Evolutionary conservation across 2,888 invertebrate species (phyloP), one percentile per base, ranked within the genome.

Genomic region (Asteroscopus sphinx): DNA sequence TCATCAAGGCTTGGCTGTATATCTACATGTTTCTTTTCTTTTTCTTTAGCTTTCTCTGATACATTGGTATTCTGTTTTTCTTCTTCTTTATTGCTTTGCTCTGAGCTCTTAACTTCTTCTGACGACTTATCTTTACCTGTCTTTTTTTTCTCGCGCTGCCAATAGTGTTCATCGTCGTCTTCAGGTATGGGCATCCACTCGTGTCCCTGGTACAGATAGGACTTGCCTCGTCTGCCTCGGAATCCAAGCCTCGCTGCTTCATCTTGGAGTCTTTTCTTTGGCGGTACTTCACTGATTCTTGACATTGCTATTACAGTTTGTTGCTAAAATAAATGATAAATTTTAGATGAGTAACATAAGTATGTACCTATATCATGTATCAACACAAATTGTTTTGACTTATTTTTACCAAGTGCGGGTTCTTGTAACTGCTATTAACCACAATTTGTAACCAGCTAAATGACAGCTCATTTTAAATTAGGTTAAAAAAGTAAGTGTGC

Each of bases 111-210:
- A 40, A 36, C 12, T 51, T 65, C 28, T 8, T 28, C 32, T 16
- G 47, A 37, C 15, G 36, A 13, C 1, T 36, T 8, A 37, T 36
- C 16, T 7, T 4, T 8, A 1, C 0, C 13, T 35, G 11, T 33
- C 11, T n/a, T 16, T 12, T 3, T 3, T 6, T 16, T 41, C 25
- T 6, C 7, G 0, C 8, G 11, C 6, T 17, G 11, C 81, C 82
- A 83, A 39, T 53, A 76, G 0, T 33, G 37, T 2, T 55, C 12
- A 12, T 89, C 88, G 0, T 87, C 79, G 0, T 69, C 78, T 41
- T 90, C 90, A 0, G 74, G 80, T 2, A 88, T 78, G 0, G 91
- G 90, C 81, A 87, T 84, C 91, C 91, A 91, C 2, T 85, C 77
- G 46, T 88, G 85, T 0, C 91, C 91, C 52, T 85, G 86, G 72